These are phyloP conservation scores for Lasioglossum calceatum DNA, from an alignment of 2,888 invertebrate species.

Conservation along the genomic window DNA sequence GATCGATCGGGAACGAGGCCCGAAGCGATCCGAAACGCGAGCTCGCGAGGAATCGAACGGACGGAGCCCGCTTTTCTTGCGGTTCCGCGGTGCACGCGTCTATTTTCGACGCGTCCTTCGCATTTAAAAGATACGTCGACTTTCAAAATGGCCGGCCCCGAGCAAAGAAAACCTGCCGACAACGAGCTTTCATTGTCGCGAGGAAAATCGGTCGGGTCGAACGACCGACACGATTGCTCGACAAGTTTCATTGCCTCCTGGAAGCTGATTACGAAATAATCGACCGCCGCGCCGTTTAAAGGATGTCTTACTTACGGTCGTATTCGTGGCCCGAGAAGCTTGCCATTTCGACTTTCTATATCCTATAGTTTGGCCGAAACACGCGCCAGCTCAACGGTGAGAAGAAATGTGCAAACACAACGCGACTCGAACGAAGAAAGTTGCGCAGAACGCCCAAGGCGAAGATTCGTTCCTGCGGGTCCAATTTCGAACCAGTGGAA, in stretches of 20 bases:
- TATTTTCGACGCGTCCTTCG: slow-evolving; percentile 60
- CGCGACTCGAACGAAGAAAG: neutral
- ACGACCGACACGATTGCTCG: neutral
- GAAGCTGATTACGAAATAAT: neutral
- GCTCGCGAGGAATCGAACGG: slow-evolving; percentile 14
- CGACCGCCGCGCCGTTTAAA: neutral
- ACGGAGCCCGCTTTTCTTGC: slow-evolving; percentile 55
- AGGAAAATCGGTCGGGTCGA: neutral
- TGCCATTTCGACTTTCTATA: neutral
- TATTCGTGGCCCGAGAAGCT: too few relatives aligned
- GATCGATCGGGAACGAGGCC: slow-evolving; percentile 37
- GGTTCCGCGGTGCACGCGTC: slow-evolving; percentile 64
- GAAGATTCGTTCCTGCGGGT: neutral
- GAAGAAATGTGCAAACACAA: neutral
- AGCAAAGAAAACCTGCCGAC: neutral
- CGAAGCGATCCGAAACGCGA: slow-evolving; percentile 20
- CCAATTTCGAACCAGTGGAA: neutral
- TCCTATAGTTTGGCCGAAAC: neutral
- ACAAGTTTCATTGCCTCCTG: neutral
- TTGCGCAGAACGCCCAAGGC: neutral
- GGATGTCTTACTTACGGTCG: too few relatives aligned
- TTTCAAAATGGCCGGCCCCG: slow-evolving; percentile 34
- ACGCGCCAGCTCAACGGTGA: neutral
- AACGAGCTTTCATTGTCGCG: neutral
- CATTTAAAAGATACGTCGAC: slow-evolving; percentile 34